A percentile compares a stretch with the other conserved stretches of the same genome.
Conservation (phyloP, 2,797 vertebrate genomes). For the Picus viridis region DNA sequence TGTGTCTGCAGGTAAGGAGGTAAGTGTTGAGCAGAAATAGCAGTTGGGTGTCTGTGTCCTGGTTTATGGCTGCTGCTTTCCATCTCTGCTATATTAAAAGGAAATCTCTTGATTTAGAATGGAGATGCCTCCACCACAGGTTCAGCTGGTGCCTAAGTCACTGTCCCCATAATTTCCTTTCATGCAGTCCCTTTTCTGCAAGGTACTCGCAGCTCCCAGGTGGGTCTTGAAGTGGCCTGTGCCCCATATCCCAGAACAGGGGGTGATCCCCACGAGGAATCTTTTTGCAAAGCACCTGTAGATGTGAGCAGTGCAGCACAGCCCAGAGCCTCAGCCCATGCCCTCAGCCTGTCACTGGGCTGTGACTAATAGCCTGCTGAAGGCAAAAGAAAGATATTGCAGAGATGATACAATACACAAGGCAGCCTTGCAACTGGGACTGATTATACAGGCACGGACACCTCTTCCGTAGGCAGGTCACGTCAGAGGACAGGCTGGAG, state of each 20-base stretch:
- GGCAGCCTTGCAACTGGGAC: neutral
- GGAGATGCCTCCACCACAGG: neutral
- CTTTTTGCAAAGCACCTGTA: neutral
- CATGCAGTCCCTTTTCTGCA: accelerated
- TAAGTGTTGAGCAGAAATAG: neutral
- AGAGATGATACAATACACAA: accelerated
- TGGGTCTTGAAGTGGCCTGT: neutral
- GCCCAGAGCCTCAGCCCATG: neutral
- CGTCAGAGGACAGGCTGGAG: neutral
- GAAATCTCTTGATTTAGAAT: neutral
- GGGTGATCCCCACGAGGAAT: neutral
- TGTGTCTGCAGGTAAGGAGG: neutral
- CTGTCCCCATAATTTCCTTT: neutral
- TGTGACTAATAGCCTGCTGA: neutral
- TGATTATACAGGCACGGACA: too few relatives aligned
- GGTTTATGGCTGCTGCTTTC: neutral
- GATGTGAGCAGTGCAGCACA: accelerated
- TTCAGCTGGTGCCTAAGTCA: neutral
- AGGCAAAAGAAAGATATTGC: neutral
- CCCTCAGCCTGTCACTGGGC: neutral
- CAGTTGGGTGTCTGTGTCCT: neutral
- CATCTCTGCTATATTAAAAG: neutral
- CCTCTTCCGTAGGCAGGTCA: neutral
- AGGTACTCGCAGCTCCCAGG: neutral
- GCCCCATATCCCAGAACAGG: neutral